Percentiles rank a stretch among this genome's conserved stretches.
Evolutionary conservation across 1,140 invertebrate species (phyloP).

Genomic region (Drosophila tropicalis): DNA sequence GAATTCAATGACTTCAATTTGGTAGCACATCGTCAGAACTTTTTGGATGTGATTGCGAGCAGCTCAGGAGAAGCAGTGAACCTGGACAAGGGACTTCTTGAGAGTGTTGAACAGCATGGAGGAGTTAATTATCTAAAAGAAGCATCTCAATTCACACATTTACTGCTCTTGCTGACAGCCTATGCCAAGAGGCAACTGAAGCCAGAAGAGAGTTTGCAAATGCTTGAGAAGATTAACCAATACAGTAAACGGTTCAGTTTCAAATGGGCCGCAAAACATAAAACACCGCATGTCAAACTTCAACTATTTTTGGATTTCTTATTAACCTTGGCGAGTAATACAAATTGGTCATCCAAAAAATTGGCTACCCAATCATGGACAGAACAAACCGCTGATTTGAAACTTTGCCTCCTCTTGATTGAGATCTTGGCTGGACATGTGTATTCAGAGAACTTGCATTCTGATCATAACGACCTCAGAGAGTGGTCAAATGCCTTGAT

Average conservation of each 20-base stretch:
- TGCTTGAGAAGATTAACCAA: slow-evolving; percentile 43
- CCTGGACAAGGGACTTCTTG: slow-evolving; percentile 48
- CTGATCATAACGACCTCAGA: background rate
- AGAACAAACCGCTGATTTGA: slow-evolving; percentile 40
- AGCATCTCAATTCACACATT: slow-evolving; percentile 59
- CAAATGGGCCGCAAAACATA: slow-evolving; percentile 16
- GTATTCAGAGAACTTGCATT: slow-evolving; percentile 9
- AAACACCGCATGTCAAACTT: slow-evolving; percentile 41
- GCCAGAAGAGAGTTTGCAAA: slow-evolving; percentile 48
- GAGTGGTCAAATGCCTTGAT: slow-evolving; percentile 64
- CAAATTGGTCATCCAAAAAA: slow-evolving; percentile 39
- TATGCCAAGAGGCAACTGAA: slow-evolving; percentile 47
- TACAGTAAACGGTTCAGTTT: slow-evolving; percentile 46
- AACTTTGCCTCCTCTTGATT: slow-evolving; percentile 52
- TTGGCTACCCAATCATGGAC: slow-evolving; percentile 50
- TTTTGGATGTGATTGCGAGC: slow-evolving; percentile 63
- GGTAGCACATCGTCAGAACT: slow-evolving; percentile 59
- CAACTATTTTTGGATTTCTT: slow-evolving; percentile 70
- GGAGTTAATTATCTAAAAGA: slow-evolving; percentile 49
- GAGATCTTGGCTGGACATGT: slow-evolving; percentile 27
- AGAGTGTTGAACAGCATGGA: slow-evolving; percentile 62
- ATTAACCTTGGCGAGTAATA: slow-evolving; percentile 46
- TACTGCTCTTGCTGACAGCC: slow-evolving; percentile 69
- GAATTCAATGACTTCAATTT: slow-evolving; percentile 38
- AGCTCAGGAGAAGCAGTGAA: slow-evolving; percentile 29